These are phyloP conservation scores for Scatophagus argus DNA, from an alignment of 2,113 vertebrate genomes.

Conservation along the genomic window DNA sequence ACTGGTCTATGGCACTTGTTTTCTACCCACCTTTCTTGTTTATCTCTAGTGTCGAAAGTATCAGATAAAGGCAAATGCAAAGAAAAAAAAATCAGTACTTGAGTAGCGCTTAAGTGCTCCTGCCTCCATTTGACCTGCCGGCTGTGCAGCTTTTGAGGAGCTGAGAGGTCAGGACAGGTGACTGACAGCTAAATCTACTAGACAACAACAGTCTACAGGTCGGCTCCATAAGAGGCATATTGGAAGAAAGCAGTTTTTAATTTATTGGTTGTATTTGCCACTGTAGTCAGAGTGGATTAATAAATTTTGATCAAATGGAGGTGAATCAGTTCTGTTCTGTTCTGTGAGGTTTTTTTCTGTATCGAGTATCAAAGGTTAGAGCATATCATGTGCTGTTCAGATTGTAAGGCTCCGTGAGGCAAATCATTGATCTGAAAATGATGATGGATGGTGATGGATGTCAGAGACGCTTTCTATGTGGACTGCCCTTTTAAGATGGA, in stretches of 20 bases:
- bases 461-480: not conserved
- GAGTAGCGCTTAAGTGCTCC: not conserved
- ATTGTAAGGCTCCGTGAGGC: not conserved
- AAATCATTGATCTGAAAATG: not conserved
- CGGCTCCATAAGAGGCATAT: not conserved
- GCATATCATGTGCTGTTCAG: not conserved
- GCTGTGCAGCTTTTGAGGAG: not conserved
- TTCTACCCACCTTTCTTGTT: not conserved
- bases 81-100: not conserved
- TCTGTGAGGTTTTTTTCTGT: not conserved
- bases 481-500: not conserved
- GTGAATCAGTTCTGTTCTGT: not conserved
- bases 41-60: not conserved
- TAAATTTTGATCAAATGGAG: not conserved
- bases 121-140: not conserved
- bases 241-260: not conserved
- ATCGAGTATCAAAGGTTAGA: not conserved
- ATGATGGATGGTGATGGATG: not conserved
- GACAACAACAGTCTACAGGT: not conserved
- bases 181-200: not conserved
- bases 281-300: not conserved
- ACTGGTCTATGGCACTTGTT: too few relatives aligned
- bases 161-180: not conserved
- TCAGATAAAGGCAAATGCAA: not conserved
- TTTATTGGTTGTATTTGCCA: slow-evolving; percentile 9